Base-by-base conservation (phyloP, 64 coral and sea anemone genomes). In the Pocillopora verrucosa region DNA sequence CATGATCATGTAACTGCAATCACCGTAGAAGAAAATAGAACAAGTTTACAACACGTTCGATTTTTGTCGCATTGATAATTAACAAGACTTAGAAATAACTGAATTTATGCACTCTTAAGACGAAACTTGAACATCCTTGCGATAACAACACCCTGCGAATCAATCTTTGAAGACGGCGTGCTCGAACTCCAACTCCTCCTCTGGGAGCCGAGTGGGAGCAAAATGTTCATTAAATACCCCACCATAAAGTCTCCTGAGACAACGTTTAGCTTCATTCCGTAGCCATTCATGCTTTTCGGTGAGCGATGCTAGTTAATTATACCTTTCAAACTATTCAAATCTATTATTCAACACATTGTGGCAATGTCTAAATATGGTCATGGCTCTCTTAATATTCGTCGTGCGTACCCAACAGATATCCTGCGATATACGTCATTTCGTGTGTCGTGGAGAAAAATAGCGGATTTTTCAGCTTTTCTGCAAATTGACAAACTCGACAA, bases 141-240 rank as follows among this genome's bases (percentile, higher is more conserved):
- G 64, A 22, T 80, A 61, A 62, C 78, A 80, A 80, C 2, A n/a
- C 59, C 78, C 78, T 61, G 78, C 10, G 24, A 80, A 80, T 80
- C 35, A 80, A 34, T 61, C 58, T 80, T 80, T 80, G 59, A 80
- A 34, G 78, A 80, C 58, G 78, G 58, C 58, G 58, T 80, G 24
- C 78, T 62, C 58, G n/a, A 80, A 80, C 58, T 80, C 58, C 22
- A 9, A 1, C 58, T 80, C 78, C 25, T 61, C 24, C 61, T 80
- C 78, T n/a, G 14, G 57, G 24, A 24, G 58, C 64, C 16, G 19
- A 0, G 64, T 26, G 10, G 25, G 58, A 22, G 24, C 0, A 61
- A 80, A 80, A 61, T 2, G 22, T 60, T 34, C 60, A 80, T 80
- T 26, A 80, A 80, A 80, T 62, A 61, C 59, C 5, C 59, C 58